phyloP scores from a whole-genome alignment of 2,797 vertebrate species.

The Micrastur ruficollis region DNA sequence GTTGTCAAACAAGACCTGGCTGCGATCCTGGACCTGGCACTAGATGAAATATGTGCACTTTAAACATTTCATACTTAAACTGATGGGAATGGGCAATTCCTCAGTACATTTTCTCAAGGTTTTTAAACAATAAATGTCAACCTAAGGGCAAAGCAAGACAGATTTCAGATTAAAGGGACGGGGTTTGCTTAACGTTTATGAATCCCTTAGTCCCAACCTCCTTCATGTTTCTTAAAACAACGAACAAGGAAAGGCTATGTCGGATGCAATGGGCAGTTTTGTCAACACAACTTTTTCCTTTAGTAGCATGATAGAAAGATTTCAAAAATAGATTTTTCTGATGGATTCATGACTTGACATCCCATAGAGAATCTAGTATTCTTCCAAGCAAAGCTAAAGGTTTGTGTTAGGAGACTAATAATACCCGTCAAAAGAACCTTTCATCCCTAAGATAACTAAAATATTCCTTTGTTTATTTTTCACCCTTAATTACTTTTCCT shows the following conservation, averaged over 20 bases:
- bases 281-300: constrained; percentile 7
- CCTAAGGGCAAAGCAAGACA: background rate
- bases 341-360: constrained; percentile 47
- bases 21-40: constrained; percentile 57
- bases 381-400: constrained; percentile 56
- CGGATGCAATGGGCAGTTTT: background rate
- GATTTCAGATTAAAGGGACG: background rate
- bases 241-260: background rate
- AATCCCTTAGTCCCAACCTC: background rate
- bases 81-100: constrained; percentile 47
- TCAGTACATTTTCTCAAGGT: constrained; percentile 8
- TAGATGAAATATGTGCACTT: constrained; percentile 59
- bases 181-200: background rate
- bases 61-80: constrained; percentile 23
- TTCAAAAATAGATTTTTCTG: background rate
- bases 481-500: constrained; percentile 1
- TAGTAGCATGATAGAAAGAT: background rate
- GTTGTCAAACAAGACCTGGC: constrained; percentile 63
- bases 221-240: background rate
- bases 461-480: constrained; percentile 47
- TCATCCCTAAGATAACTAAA: constrained; percentile 25
- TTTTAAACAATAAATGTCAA: constrained; percentile 64
- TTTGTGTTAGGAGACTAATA: constrained; percentile 28
- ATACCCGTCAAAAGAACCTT: constrained; percentile 37
- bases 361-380: constrained; percentile 15